phyloP scores from a whole-genome alignment of 1,140 invertebrate species.

The Metopolophium dirhodum region DNA sequence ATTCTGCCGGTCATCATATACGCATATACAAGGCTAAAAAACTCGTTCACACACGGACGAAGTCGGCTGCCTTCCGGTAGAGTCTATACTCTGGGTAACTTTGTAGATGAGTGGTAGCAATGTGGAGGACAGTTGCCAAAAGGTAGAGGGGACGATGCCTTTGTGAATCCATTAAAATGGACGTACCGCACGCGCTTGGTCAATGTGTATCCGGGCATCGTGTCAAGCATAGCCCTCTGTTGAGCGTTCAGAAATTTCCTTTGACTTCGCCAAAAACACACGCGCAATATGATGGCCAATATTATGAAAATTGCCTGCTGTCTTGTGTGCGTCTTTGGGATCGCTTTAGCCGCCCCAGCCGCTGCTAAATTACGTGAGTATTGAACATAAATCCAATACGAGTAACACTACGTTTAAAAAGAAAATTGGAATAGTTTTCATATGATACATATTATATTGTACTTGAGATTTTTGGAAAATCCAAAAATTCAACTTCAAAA shows the following conservation, averaged over 20 bases:
- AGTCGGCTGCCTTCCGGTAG: not conserved
- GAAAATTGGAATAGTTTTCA: not conserved
- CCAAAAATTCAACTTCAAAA: not conserved
- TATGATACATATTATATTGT: not conserved
- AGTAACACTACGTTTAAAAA: not conserved
- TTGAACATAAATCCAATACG: not conserved
- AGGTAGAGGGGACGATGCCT: not conserved
- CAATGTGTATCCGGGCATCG: not conserved
- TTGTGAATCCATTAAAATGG: slow-evolving; percentile 36
- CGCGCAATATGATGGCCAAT: slow-evolving; percentile 46
- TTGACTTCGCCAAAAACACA: not conserved
- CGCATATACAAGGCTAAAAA: slow-evolving; percentile 12
- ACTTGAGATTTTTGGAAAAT: not conserved
- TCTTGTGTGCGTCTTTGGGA: slow-evolving; percentile 38
- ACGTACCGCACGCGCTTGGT: not conserved
- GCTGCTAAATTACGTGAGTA: slow-evolving; percentile 50
- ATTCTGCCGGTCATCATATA: not conserved
- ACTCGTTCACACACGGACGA: slow-evolving; percentile 8
- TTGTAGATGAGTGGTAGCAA: not conserved
- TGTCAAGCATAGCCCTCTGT: slow-evolving; percentile 21
- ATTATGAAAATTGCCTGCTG: slow-evolving; percentile 31
- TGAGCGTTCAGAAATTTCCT: not conserved
- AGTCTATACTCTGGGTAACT: not conserved
- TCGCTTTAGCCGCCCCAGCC: slow-evolving; percentile 30
- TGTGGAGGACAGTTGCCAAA: not conserved